Conservation (phyloP, 2,888 invertebrate genomes). For the Belgica antarctica region DNA sequence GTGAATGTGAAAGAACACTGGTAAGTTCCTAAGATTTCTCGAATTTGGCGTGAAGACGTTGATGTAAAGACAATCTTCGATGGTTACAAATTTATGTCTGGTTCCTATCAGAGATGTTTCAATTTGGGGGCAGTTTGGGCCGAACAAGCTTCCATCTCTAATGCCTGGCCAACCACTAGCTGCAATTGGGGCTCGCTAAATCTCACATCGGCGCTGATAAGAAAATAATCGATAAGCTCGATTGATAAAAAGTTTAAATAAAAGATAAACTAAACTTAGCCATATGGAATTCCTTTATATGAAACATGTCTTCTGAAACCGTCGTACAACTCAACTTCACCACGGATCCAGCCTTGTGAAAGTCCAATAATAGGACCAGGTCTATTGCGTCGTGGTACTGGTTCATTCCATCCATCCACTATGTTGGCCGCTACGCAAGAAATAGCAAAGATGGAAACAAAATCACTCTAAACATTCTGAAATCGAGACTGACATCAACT, state of each 20-base stretch:
- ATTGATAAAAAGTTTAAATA: neutral
- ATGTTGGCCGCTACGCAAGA: neutral
- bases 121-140: constrained; percentile 23
- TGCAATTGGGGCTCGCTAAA: neutral
- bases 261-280: constrained; percentile 10
- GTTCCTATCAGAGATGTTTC: constrained; percentile 20
- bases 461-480: no score
- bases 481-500: no score
- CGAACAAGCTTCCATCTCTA: neutral
- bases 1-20: constrained; percentile 22
- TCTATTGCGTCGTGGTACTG: neutral
- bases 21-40: neutral
- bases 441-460: no score
- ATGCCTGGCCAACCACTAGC: constrained; percentile 1
- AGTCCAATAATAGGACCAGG: constrained; percentile 25
- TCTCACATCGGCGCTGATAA: constrained; percentile 12
- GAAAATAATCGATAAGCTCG: neutral
- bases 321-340: constrained; percentile 7
- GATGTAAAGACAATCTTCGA: constrained; percentile 21
- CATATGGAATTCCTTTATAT: constrained; percentile 34
- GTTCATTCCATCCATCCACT: constrained; percentile 3
- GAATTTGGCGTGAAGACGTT: constrained; percentile 23
- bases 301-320: neutral
- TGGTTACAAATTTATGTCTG: neutral
- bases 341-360: constrained; percentile 17